Evolutionary conservation across 2,113 vertebrate genomes (phyloP), one percentile per base, ranked within the genome.

Genomic region (Baryphthengus martii): DNA sequence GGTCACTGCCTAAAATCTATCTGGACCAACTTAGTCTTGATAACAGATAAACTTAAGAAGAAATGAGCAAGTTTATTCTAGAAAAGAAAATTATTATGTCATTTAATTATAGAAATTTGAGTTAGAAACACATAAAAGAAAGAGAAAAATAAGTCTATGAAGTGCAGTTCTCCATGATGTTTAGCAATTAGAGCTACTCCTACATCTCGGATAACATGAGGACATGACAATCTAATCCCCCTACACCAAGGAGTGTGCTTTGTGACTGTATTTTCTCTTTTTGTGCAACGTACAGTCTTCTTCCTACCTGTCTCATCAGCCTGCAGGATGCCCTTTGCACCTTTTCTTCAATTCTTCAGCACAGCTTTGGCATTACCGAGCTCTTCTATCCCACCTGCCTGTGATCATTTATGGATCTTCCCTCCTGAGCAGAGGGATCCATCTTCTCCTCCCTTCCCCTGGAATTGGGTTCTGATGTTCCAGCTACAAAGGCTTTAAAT

Each of bases 201-300:
- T n/a, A 55, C 8, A 33, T 28, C 44, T 92, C 53, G 33, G 62
- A 19, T 61, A 65, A 18, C n/a, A 39, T 8, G 17, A 65, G 35
- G 23, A 33, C 17, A 20, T 45, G 49, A 28, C 25, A 71, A 13
- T 59, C 1, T 2, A 28, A 19, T 77, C 3, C 14, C 18, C 17
- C 17, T 25, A 8, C 33, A 25, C 8, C 0, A 0, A 52, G 26
- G 23, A 59, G 6, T 50, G 37, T 45, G 13, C 11, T 88, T 91
- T 71, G 6, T 71, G 65, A 55, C 21, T 83, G 33, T n/a, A 47
- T 92, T 82, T 67, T 53, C 8, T 73, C 26, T 62, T 56, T 81
- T 71, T 65, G 12, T 85, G 45, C 26, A 74, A 62, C 26, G n/a
- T 33, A 15, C 4, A 52, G 29, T 61, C 68, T 62, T 85, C 45